Conservation (phyloP, 2,888 invertebrate genomes). For the Melieria picta region DNA sequence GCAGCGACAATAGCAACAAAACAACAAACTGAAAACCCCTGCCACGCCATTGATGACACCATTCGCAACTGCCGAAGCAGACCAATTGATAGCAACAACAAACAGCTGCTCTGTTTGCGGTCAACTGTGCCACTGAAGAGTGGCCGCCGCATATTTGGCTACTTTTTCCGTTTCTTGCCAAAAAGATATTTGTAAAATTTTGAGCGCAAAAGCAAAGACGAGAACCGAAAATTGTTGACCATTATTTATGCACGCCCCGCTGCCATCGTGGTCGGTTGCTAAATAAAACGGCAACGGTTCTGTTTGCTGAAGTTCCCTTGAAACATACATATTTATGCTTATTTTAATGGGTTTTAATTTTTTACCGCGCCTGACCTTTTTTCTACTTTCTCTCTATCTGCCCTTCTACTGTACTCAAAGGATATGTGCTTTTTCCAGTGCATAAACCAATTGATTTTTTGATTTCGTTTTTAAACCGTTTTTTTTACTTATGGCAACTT, state of each 20-base stretch:
- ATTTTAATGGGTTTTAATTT: not conserved
- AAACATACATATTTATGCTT: not conserved
- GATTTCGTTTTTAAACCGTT: too few species aligned
- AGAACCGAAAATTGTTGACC: not conserved
- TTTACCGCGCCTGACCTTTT: not conserved
- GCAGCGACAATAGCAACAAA: too few species aligned
- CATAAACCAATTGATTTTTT: too few species aligned
- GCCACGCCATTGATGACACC: too few species aligned
- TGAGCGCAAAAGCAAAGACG: not conserved
- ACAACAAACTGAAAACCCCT: too few species aligned
- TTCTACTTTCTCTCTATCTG: not conserved
- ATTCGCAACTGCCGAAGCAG: not conserved
- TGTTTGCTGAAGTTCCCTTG: conserved; percentile 43
- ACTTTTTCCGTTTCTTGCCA: not conserved
- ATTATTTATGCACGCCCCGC: conserved; percentile 22
- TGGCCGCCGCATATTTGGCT: not conserved
- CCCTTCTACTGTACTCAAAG: conserved; percentile 3
- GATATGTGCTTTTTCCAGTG: conserved; percentile 43
- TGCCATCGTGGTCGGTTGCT: conserved; percentile 42
- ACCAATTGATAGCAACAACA: conserved; percentile 4
- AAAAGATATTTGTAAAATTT: not conserved
- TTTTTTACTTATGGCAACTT: too few species aligned
- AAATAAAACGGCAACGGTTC: conserved; percentile 54
- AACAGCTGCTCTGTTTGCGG: conserved; percentile 22
- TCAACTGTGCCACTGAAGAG: not conserved